Evolutionary conservation across 2,888 invertebrate species (phyloP), one percentile per base, ranked within the genome.

Genomic region (Drosophila anomalipes): DNA sequence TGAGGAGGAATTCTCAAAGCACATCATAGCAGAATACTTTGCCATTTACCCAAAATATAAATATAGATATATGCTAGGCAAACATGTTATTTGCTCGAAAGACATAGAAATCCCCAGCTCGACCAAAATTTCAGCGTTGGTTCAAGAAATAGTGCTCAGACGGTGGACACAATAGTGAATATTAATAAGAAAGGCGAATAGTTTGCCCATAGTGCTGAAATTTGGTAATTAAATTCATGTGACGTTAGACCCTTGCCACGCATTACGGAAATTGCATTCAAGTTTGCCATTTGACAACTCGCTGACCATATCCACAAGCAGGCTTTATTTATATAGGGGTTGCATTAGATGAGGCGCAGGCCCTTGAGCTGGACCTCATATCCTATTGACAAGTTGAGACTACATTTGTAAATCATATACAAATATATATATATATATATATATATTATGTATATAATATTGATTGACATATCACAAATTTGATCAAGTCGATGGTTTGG

Each of bases 181-280:
- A 10, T 28, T 51, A 3, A 28, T 28, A 28, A 19, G 28, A 10
- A 28, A 30, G 16, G 0, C 2, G 16, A 51, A 3, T 10, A 3
- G 1, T 1, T 30, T 12, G 10, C 19, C 70, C 69, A 69, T 26
- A 2, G 69, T 69, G n/a, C 9, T 26, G n/a, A 70, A 74, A 74
- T 82, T 82, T 87, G 80, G 82, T 90, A 88, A 86, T 86, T 90
- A 86, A 90, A 86, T 86, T 90, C 89, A 86, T 86, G 90, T 89
- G 72, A 72, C 74, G 83, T 67, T 70, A 79, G 74, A 78, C 49
- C 56, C 68, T 72, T 74, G 82, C 70, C 83, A 66, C 82, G 70
- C 75, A 82, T 86, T 82, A 78, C 83, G 86, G 89, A 86, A 86
- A 85, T 85, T 89, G 85, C 90, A 85, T 87, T 89, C 81, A 77